phyloP scores from a whole-genome alignment of 2,888 invertebrate species.

The Agonopterix heracliana region DNA sequence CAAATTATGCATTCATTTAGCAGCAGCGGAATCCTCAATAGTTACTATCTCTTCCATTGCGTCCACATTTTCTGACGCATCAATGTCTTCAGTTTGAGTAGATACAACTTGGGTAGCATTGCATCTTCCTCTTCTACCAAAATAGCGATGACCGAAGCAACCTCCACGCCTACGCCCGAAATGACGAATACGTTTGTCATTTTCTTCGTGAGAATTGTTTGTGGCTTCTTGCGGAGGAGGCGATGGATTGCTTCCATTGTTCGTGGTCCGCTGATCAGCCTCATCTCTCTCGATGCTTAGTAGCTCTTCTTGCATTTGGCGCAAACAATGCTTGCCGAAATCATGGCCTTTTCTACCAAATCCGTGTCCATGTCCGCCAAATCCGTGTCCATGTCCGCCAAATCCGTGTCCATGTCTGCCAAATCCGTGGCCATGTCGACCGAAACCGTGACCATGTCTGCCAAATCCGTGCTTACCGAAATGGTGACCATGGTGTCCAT shows the following conservation, averaged over 20 bases:
- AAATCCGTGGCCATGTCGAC: constrained; percentile 18
- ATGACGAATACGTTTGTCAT: background rate
- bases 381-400: background rate
- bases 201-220: background rate
- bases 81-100: background rate
- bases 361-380: background rate
- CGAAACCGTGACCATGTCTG: constrained; percentile 12
- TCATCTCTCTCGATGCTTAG: background rate
- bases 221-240: background rate
- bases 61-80: too few relatives aligned
- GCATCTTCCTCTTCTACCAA: background rate
- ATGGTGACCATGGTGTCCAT: constrained; percentile 15
- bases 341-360: background rate
- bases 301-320: background rate
- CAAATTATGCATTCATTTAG: too few relatives aligned
- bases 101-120: background rate
- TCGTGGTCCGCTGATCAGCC: background rate
- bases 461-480: background rate
- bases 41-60: too few relatives aligned
- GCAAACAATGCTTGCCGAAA: background rate
- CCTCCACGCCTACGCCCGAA: background rate
- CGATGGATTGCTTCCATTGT: constrained; percentile 1
- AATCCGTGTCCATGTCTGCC: background rate
- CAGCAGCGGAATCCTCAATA: too few relatives aligned
- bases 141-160: background rate